These are phyloP conservation scores for Cololabis saira DNA, from an alignment of 2,113 vertebrate species.

Conservation along the genomic window DNA sequence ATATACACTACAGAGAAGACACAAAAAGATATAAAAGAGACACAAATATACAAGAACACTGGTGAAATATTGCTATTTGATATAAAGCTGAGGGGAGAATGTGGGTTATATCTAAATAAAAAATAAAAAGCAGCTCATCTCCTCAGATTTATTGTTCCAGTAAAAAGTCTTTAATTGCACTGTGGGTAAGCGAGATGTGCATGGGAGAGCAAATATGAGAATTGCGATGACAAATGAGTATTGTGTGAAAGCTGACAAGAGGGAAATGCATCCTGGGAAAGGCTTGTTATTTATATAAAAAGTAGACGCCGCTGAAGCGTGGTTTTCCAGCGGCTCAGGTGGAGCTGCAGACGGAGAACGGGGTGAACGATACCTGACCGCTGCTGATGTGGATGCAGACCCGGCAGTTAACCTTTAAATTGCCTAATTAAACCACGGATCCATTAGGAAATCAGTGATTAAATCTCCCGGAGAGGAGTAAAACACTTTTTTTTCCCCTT, in stretches of 20 bases:
- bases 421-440: constrained; percentile 71
- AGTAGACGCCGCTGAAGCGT: neutral
- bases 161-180: neutral
- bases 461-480: constrained; percentile 52
- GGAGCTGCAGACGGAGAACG: constrained; percentile 20
- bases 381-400: constrained; percentile 43
- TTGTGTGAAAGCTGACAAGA: neutral
- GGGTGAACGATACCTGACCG: constrained; percentile 43
- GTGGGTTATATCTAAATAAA: neutral
- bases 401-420: constrained; percentile 77
- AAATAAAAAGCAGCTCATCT: constrained; percentile 4
- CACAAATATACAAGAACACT: neutral
- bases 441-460: constrained; percentile 65
- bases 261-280: constrained; percentile 3
- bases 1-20: too few species aligned
- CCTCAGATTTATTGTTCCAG: neutral
- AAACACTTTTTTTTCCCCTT: constrained; percentile 40
- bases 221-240: constrained; percentile 3
- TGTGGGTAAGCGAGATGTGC: neutral
- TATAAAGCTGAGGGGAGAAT: neutral
- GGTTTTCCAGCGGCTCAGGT: neutral
- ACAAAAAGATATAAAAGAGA: too few species aligned
- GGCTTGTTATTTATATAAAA: constrained; percentile 9
- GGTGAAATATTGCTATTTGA: neutral
- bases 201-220: neutral